These are phyloP conservation scores for Sesia apiformis DNA, from an alignment of 2,888 invertebrate genomes.

Conservation along the genomic window DNA sequence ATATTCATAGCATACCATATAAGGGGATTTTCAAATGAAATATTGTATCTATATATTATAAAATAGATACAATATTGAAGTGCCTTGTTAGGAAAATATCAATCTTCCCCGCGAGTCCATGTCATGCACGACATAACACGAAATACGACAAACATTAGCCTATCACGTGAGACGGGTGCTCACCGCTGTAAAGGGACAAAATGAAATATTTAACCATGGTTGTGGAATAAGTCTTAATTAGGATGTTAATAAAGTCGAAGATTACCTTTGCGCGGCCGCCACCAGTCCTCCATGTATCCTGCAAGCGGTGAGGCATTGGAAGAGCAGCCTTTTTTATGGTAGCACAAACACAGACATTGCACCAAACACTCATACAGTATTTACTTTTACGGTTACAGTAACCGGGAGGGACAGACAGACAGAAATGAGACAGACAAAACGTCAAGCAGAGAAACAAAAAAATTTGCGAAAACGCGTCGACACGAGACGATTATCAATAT, in stretches of 20 bases:
- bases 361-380: slow-evolving; percentile 70
- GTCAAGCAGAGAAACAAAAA: too few species aligned
- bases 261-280: slow-evolving; percentile 97
- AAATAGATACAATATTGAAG: too few species aligned
- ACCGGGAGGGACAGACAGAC: not conserved
- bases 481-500: too few species aligned
- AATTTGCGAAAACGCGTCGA: too few species aligned
- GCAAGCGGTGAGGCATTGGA: slow-evolving; percentile 92
- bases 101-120: too few species aligned
- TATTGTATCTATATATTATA: too few species aligned
- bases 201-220: slow-evolving; percentile 3
- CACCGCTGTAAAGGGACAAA: not conserved
- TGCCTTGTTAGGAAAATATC: too few species aligned
- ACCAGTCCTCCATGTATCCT: slow-evolving; percentile 99
- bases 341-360: slow-evolving; percentile 75
- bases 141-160: not conserved
- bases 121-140: slow-evolving; percentile 12
- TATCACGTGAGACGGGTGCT: too few species aligned
- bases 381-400: slow-evolving; percentile 41
- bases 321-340: slow-evolving; percentile 77
- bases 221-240: slow-evolving; percentile 13
- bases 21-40: too few species aligned
- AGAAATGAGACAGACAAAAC: too few species aligned
- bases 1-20: too few species aligned
- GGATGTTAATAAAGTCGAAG: slow-evolving; percentile 54